phyloP scores from a whole-genome alignment of 92 coral and sea anemone species.

The Pocillopora meandrina region DNA sequence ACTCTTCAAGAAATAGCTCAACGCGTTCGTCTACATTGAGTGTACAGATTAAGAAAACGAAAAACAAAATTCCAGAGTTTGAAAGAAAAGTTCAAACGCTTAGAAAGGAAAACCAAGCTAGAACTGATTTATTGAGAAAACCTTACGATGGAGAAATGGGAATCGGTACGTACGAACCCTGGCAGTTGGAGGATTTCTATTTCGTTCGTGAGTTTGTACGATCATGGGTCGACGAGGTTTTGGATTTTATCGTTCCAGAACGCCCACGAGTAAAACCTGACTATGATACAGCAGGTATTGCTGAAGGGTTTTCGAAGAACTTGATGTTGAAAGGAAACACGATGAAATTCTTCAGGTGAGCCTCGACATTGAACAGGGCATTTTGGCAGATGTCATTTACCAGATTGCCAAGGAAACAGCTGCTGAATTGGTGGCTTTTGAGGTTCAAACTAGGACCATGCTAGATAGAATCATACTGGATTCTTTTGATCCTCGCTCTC shows the following conservation, averaged over 20 bases:
- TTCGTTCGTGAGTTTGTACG: constrained; percentile 78
- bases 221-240: constrained; percentile 75
- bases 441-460: constrained; percentile 48
- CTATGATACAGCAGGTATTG: constrained; percentile 21
- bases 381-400: constrained; percentile 60
- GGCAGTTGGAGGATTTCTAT: constrained; percentile 84
- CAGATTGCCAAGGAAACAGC: constrained; percentile 51
- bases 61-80: constrained; percentile 54
- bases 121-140: constrained; percentile 34
- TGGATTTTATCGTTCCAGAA: constrained; percentile 63
- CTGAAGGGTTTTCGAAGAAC: constrained; percentile 53
- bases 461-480: constrained; percentile 48
- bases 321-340: constrained; percentile 56
- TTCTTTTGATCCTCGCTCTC: constrained; percentile 34
- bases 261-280: constrained; percentile 34
- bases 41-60: constrained; percentile 54
- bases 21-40: constrained; percentile 46
- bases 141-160: constrained; percentile 85
- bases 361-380: constrained; percentile 28
- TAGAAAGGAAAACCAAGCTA: constrained; percentile 40
- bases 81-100: constrained; percentile 49
- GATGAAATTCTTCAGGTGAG: constrained; percentile 38
- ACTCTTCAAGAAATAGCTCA: constrained; percentile 15
- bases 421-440: constrained; percentile 46
- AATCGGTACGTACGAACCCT: constrained; percentile 78